Conservation (phyloP, 2,113 vertebrate species). For the Ondatra zibethicus region DNA sequence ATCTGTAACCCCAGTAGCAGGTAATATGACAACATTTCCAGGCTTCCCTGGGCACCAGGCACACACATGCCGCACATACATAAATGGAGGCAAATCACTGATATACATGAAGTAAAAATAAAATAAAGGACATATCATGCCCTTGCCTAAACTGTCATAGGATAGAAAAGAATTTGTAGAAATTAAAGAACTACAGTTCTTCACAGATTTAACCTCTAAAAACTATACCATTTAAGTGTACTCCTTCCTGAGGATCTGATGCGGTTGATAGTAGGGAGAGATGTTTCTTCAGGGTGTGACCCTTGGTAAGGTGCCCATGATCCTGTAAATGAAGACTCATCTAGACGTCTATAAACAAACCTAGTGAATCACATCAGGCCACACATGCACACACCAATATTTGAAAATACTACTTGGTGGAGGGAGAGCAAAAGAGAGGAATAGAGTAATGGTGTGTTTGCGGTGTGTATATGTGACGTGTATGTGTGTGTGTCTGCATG, state of each 20-base stretch:
- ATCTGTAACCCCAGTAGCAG: neutral
- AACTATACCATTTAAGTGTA: neutral
- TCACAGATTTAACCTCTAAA: conserved; percentile 19
- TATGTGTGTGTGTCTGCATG: neutral
- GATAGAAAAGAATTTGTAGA: neutral
- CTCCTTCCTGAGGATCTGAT: neutral
- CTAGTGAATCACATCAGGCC: neutral
- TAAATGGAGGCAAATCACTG: neutral
- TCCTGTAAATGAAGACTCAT: neutral
- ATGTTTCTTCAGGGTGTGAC: neutral
- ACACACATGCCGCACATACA: too few relatives aligned
- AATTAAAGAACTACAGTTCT: conserved; percentile 3
- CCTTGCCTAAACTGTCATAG: neutral
- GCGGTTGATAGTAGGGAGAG: neutral
- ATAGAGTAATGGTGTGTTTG: neutral
- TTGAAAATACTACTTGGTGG: neutral
- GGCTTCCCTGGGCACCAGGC: neutral
- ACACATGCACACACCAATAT: too few relatives aligned
- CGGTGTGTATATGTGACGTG: neutral
- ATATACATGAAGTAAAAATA: neutral
- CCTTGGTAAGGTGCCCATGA: too few relatives aligned
- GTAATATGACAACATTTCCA: neutral
- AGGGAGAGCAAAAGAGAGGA: neutral
- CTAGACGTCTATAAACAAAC: neutral
- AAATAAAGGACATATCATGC: neutral